These are phyloP conservation scores for Silvanus unidentatus DNA, from an alignment of 2,888 invertebrate species.

Conservation along the genomic window DNA sequence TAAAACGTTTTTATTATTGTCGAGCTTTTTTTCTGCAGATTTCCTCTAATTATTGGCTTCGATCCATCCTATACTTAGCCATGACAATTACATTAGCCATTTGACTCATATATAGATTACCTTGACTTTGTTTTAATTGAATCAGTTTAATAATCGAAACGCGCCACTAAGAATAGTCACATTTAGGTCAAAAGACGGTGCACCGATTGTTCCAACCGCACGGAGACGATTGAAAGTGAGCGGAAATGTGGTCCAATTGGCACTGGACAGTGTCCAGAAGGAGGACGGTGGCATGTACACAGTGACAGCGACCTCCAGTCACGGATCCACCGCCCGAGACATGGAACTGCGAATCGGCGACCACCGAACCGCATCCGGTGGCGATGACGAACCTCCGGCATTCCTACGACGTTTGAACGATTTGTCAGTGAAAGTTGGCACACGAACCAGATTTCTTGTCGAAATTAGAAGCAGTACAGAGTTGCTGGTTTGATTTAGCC, in stretches of 20 bases:
- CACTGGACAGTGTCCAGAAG: constrained; percentile 66
- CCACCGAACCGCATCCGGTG: constrained; percentile 21
- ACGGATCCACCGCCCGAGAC: constrained; percentile 51
- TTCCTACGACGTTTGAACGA: constrained; percentile 81
- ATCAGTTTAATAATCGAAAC: too few relatives aligned
- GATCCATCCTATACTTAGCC: constrained; percentile 19
- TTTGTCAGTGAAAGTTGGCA: constrained; percentile 84
- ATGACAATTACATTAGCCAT: constrained; percentile 12
- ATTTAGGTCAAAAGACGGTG: constrained; percentile 52
- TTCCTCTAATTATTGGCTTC: constrained; percentile 10
- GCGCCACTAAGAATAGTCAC: not conserved
- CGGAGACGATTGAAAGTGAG: constrained; percentile 55
- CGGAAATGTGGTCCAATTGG: constrained; percentile 63
- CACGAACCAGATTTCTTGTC: constrained; percentile 75
- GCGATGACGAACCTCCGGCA: constrained; percentile 69
- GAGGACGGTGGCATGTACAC: constrained; percentile 73
- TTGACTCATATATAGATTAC: too few relatives aligned
- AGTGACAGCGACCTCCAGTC: constrained; percentile 61
- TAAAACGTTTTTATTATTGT: too few relatives aligned
- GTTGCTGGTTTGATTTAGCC: constrained; percentile 24
- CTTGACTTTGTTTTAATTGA: too few relatives aligned
- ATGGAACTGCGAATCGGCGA: constrained; percentile 55
- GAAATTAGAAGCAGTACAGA: constrained; percentile 67
- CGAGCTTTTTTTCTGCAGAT: not conserved
- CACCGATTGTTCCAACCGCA: constrained; percentile 61